These are phyloP conservation scores for Leptocoma aspasia DNA, from an alignment of 2,113 vertebrate genomes.

Conservation along the genomic window DNA sequence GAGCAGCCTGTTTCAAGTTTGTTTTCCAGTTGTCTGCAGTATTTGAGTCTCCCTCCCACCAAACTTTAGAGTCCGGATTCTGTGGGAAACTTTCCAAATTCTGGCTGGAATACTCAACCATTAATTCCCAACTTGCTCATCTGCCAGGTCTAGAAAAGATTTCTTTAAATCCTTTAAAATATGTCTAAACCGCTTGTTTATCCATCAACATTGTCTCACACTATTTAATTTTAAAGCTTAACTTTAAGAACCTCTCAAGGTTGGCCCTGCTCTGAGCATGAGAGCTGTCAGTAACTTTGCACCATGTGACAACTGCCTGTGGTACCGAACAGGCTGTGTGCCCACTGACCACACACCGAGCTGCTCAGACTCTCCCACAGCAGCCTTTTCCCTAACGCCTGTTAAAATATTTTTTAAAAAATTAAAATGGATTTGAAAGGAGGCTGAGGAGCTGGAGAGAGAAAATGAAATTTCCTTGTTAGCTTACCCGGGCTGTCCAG, in stretches of 20 bases:
- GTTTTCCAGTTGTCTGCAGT: neutral
- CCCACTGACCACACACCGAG: too few relatives aligned
- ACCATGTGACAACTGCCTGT: accelerated
- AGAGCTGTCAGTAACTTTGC: neutral
- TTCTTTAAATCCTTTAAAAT: neutral
- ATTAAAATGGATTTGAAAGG: neutral
- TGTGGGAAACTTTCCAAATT: neutral
- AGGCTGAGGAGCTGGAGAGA: neutral
- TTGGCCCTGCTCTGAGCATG: accelerated
- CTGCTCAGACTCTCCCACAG: neutral
- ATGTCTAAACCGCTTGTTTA: neutral
- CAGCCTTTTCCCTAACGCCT: neutral
- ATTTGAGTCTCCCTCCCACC: neutral
- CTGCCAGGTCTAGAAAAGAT: neutral
- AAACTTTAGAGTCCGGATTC: neutral
- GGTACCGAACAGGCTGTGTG: neutral
- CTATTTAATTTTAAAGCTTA: neutral
- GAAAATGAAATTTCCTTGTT: neutral
- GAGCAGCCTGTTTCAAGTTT: neutral
- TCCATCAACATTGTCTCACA: neutral
- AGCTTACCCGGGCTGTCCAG: neutral
- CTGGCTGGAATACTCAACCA: neutral
- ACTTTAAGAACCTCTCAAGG: neutral
- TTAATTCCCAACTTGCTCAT: neutral
- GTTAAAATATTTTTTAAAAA: too few relatives aligned